Percentiles rank a stretch among this genome's conserved stretches.
Evolutionary conservation across 2,113 vertebrate genomes (phyloP).

Genomic region (Osmerus mordax): DNA sequence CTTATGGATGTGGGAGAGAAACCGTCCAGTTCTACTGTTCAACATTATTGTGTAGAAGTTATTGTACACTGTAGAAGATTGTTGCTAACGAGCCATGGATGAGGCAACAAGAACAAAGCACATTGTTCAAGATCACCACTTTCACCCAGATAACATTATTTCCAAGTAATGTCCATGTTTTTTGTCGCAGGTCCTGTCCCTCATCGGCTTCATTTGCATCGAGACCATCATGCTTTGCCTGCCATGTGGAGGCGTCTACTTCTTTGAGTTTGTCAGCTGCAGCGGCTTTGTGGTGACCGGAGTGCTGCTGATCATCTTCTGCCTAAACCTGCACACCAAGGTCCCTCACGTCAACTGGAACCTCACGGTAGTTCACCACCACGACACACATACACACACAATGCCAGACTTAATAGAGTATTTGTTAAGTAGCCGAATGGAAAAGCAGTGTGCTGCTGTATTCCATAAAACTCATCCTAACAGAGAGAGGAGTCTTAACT

Average conservation of each 20-base stretch:
- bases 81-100: too few relatives aligned
- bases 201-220: conserved; percentile 93
- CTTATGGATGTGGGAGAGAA: conserved; percentile 50
- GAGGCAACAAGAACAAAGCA: too few relatives aligned
- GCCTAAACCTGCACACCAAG: conserved; percentile 86
- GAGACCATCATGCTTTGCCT: conserved; percentile 95
- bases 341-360: conserved; percentile 96
- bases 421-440: too few relatives aligned
- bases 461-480: conserved; percentile 49
- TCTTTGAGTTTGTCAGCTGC: conserved; percentile 99
- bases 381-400: not conserved
- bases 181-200: conserved; percentile 76
- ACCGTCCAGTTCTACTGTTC: conserved; percentile 2
- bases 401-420: too few relatives aligned
- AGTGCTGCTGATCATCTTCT: conserved; percentile 88
- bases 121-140: not conserved
- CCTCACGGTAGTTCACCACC: conserved; percentile 79
- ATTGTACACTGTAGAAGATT: too few relatives aligned
- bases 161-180: conserved; percentile 21
- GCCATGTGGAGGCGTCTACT: conserved; percentile 92
- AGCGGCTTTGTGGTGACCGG: conserved; percentile 91
- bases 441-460: too few relatives aligned
- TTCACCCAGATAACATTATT: not conserved
- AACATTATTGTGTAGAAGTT: not conserved
- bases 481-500: conserved; percentile 45